Percentiles rank a stretch among this genome's conserved stretches.
Conservation (phyloP, 2,888 invertebrate species). For the Dichetophora obliterata region DNA sequence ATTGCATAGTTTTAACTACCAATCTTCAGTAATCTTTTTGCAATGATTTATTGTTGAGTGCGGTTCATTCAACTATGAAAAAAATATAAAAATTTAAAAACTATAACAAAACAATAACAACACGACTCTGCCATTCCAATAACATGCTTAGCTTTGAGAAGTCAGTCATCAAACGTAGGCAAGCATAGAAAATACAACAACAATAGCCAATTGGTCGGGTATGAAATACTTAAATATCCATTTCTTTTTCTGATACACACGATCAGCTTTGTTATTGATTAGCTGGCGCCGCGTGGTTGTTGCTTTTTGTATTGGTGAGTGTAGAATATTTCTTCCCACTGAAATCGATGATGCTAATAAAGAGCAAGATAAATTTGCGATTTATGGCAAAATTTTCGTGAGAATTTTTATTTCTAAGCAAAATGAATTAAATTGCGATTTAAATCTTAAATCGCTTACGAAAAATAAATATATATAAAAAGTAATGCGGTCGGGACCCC, state of each 20-base stretch:
- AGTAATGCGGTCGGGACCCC: too few relatives aligned
- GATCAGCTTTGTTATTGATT: neutral
- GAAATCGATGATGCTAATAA: neutral
- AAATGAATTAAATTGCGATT: too few relatives aligned
- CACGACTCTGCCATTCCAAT: neutral
- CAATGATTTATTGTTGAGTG: neutral
- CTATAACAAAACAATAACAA: neutral
- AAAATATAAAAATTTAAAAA: neutral
- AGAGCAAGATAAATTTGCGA: neutral
- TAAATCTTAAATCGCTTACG: too few relatives aligned
- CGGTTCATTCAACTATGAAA: constrained; percentile 7
- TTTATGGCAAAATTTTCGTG: too few relatives aligned
- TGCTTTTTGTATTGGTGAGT: too few relatives aligned
- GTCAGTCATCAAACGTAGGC: neutral
- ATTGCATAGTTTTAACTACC: neutral
- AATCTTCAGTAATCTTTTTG: neutral
- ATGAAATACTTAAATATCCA: constrained; percentile 2
- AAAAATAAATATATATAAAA: too few relatives aligned
- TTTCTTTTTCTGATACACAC: neutral
- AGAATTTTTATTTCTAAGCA: too few relatives aligned
- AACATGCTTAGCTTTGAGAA: neutral
- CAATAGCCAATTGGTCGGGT: neutral
- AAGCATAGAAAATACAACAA: neutral
- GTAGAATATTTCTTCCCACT: neutral
- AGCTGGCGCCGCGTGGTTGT: constrained; percentile 8